Base-by-base conservation (phyloP, 1,140 invertebrate genomes). In the Neelides sp. region DNA sequence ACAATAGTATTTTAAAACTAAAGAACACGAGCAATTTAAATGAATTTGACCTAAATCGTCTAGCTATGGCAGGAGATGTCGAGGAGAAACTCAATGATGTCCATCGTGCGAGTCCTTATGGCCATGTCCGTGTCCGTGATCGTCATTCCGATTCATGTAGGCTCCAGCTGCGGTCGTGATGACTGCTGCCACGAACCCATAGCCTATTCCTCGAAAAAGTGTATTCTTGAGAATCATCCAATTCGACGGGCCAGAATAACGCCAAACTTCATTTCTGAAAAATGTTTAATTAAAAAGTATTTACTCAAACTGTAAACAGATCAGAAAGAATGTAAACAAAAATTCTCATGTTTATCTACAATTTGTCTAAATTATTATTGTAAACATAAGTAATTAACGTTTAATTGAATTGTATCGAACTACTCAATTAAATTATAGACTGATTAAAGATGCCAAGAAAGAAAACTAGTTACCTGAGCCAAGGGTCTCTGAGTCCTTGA, bases 401-500 rank as follows among this genome's bases (percentile, higher is more conserved):
- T 19, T 4, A 58, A 12, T 48, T 22, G 24, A 32, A 24, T 15
- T 24, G 4, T 27, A 35, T 34, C 30, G 27, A 36, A 45, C 30
- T 27, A 27, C 20, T 27, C 12, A 41, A 27, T 8, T 24, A 37
- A 37, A 45, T n/a, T 42, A 13, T 43, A 40, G 15, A 15, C 15
- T 13, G n/a, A 44, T 12, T 43, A 8, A n/a, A 7, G 30, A 34
- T 10, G 8, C 30, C n/a, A n/a, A n/a, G n/a, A n/a, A n/a, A n/a
- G 20, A 4, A 23, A 8, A 27, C 13, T 8, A 7, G n/a, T 65
- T 59, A 79, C 78, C 82, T 78, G 13, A 86, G 68, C 86, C 86
- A 90, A 1, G 86, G 86, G 69, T 89, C 83, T 57, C 77, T 80
- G 0, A 89, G 65, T 17, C 85, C 84, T 62, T 76, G 73, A 26